Evolutionary conservation across 2,113 vertebrate genomes (phyloP).

Genomic region (Tragelaphus scriptus): DNA sequence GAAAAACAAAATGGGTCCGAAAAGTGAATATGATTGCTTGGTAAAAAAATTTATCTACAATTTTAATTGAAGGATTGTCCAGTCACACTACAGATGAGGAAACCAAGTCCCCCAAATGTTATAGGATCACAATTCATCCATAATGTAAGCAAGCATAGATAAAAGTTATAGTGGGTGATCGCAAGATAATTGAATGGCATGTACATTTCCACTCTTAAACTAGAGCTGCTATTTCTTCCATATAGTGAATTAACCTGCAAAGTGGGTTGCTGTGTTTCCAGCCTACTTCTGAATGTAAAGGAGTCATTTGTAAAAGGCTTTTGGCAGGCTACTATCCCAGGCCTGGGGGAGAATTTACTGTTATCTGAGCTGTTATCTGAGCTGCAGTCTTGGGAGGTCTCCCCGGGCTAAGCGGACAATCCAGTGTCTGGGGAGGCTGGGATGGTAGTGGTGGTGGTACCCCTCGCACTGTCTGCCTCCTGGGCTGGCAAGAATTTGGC

Average conservation of each 20-base stretch:
- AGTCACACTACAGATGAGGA: not conserved
- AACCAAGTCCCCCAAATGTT: not conserved
- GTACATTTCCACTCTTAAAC: not conserved
- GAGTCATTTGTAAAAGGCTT: not conserved
- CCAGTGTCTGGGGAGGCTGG: not conserved
- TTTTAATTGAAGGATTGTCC: not conserved
- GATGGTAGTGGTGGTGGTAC: not conserved
- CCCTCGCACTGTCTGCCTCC: not conserved
- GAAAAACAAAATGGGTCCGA: not conserved
- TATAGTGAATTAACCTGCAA: not conserved
- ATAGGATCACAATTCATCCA: not conserved
- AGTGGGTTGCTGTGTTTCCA: not conserved
- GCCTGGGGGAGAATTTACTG: not conserved
- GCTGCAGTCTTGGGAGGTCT: not conserved
- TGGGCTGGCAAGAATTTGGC: conserved; percentile 10
- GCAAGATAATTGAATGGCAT: not conserved
- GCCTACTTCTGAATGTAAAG: not conserved
- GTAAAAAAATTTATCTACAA: not conserved
- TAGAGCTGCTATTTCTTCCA: not conserved
- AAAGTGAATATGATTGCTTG: not conserved
- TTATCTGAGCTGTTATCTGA: not conserved
- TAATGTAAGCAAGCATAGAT: not conserved
- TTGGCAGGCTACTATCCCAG: not conserved
- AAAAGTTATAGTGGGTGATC: not conserved
- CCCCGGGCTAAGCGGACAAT: not conserved